Base-by-base conservation (phyloP, 2,888 invertebrate genomes). In the Iphiclides podalirius region DNA sequence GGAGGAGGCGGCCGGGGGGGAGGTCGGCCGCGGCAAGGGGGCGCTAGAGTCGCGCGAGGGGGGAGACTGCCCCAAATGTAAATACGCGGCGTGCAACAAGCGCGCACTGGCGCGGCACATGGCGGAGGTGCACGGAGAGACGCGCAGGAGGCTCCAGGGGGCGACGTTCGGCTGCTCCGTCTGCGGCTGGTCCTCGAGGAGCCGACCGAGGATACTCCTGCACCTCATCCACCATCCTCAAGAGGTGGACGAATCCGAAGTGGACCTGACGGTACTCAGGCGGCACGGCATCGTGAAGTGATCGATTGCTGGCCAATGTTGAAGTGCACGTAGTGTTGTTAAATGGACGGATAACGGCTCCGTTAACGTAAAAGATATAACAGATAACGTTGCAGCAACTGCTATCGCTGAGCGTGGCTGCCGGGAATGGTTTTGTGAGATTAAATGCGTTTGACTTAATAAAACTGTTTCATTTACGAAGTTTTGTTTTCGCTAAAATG, bases 171-270 rank as follows among this genome's bases (percentile, higher is more conserved):
- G 58, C 0, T 86, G 85, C 15, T 55, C 54, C 0, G 35, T 71
- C 0, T 86, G 86, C 12, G 47, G 58, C 0, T 86, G 83, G 83
- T 53, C 55, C 0, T 75, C 74, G 0, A 67, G 55, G 1, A 59
- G 54, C 0, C 66, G 65, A 1, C 63, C 72, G 0, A 67, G 70
- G 28, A 73, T 82, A 0, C 50, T 85, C 2, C 39, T 86, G 26
- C 86, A 86, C 61, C 48, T 85, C n/a, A 78, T 86, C 0, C 86
- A 86, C 11, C 86, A 86, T 47, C 86, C 86, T 0, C 85, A 84
- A 26, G 33, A 17, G 0, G 70, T 81, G 0, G 67, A 75, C 12
- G 70, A 70, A 0, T 52, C n/a, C 1, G 34, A 62, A 0, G 55
- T 79, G 0, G 81, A 84, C 58, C 52, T 81, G 0, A 59, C 58